Percentiles rank a stretch among this genome's conserved stretches.
Conservation (phyloP, 2,113 vertebrate genomes). For the Cinclus mexicanus region DNA sequence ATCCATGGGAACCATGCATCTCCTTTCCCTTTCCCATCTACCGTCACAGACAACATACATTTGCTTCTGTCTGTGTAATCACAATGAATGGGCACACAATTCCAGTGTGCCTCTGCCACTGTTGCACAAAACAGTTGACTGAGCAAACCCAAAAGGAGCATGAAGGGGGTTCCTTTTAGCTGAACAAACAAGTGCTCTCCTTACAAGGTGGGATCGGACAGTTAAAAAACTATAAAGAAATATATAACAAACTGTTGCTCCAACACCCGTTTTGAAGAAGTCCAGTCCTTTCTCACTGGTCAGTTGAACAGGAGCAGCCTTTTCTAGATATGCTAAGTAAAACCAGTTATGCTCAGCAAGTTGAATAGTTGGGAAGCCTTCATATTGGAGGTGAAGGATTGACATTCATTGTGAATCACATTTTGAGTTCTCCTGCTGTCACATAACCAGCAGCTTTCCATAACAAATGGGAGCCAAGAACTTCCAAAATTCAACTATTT, state of each 20-base stretch:
- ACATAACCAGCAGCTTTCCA: conserved; percentile 13
- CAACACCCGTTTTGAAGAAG: conserved; percentile 60
- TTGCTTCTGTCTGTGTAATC: conserved; percentile 76
- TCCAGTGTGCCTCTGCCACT: conserved; percentile 57
- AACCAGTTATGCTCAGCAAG: conserved; percentile 73
- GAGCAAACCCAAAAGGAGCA: conserved; percentile 60
- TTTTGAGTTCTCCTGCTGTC: conserved; percentile 53
- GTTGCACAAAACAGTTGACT: conserved; percentile 59
- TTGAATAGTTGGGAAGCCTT: conserved; percentile 35
- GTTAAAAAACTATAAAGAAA: conserved; percentile 60
- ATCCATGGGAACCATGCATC: conserved; percentile 37
- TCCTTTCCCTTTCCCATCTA: conserved; percentile 13
- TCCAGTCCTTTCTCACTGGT: conserved; percentile 71
- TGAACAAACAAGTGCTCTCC: conserved; percentile 66
- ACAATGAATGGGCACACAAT: conserved; percentile 63
- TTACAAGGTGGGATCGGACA: conserved; percentile 65
- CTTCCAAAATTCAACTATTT: background rate
- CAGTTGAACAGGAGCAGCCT: conserved; percentile 69
- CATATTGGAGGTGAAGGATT: conserved; percentile 41
- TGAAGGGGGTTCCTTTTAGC: conserved; percentile 50
- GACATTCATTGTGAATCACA: conserved; percentile 70
- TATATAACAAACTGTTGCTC: conserved; percentile 73
- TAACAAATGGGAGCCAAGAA: conserved; percentile 4
- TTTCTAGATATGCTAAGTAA: background rate
- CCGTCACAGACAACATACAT: conserved; percentile 60